These are phyloP conservation scores for Saccopteryx bilineata DNA, from an alignment of 2,113 vertebrate species.

Conservation along the genomic window DNA sequence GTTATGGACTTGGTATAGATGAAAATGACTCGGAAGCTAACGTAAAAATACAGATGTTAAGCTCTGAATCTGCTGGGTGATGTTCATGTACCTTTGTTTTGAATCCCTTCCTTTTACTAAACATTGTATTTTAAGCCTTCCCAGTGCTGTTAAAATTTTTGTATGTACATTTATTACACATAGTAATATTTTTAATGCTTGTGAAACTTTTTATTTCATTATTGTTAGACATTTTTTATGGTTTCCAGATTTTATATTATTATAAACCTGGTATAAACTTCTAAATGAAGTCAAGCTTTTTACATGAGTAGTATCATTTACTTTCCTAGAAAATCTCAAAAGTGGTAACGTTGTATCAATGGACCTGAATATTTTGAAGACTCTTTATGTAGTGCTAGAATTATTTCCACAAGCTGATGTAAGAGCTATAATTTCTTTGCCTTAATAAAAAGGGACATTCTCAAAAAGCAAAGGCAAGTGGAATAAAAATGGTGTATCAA, in stretches of 20 bases:
- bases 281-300: not conserved
- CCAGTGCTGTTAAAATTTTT: not conserved
- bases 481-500: not conserved
- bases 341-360: not conserved
- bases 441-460: not conserved
- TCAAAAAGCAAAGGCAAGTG: not conserved
- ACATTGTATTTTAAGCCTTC: not conserved
- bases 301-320: not conserved
- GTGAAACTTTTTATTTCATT: not conserved
- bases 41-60: not conserved
- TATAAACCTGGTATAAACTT: not conserved
- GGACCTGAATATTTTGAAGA: not conserved
- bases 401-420: not conserved
- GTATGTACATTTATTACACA: not conserved
- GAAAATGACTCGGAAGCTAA: not conserved
- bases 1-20: not conserved
- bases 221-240: not conserved
- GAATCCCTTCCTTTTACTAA: not conserved
- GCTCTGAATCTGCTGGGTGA: not conserved
- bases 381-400: not conserved
- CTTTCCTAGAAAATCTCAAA: slow-evolving; percentile 5
- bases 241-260: not conserved
- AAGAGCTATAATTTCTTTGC: not conserved
- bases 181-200: not conserved
- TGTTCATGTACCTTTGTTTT: not conserved